phyloP scores from a whole-genome alignment of 2,888 invertebrate genomes.

The Cheilosia vulpina region DNA sequence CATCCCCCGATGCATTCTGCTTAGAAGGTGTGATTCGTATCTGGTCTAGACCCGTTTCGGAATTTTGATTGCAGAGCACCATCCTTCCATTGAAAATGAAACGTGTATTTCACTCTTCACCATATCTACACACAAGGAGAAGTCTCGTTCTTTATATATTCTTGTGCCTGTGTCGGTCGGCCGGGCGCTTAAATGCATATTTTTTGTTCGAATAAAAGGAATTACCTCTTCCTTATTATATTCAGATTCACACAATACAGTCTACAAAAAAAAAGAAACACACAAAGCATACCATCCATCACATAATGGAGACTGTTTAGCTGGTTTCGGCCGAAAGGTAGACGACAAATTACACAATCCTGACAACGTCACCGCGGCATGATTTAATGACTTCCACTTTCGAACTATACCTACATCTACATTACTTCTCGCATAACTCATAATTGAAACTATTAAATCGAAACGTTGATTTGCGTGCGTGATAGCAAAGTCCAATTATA shows the following conservation, averaged over 20 bases:
- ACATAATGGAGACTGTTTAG: not conserved
- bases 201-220: slow-evolving; percentile 23
- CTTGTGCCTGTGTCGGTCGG: not conserved
- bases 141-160: not conserved
- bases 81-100: slow-evolving; percentile 47
- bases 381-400: slow-evolving; percentile 69
- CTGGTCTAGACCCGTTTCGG: slow-evolving; percentile 55
- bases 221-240: slow-evolving; percentile 36
- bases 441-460: slow-evolving; percentile 75
- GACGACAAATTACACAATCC: slow-evolving; percentile 44
- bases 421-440: slow-evolving; percentile 70
- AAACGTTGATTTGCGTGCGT: slow-evolving; percentile 71
- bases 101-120: not conserved
- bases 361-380: slow-evolving; percentile 58
- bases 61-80: slow-evolving; percentile 40
- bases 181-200: slow-evolving; percentile 19
- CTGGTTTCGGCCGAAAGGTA: slow-evolving; percentile 13
- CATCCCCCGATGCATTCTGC: not conserved
- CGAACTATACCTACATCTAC: slow-evolving; percentile 11
- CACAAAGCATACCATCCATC: not conserved
- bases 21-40: slow-evolving; percentile 60
- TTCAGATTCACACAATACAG: slow-evolving; percentile 19
- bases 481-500: slow-evolving; percentile 67
- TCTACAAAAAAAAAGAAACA: not conserved
- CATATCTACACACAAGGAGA: slow-evolving; percentile 4